phyloP scores from a whole-genome alignment of 2,797 vertebrate genomes.

The Trachops cirrhosus region DNA sequence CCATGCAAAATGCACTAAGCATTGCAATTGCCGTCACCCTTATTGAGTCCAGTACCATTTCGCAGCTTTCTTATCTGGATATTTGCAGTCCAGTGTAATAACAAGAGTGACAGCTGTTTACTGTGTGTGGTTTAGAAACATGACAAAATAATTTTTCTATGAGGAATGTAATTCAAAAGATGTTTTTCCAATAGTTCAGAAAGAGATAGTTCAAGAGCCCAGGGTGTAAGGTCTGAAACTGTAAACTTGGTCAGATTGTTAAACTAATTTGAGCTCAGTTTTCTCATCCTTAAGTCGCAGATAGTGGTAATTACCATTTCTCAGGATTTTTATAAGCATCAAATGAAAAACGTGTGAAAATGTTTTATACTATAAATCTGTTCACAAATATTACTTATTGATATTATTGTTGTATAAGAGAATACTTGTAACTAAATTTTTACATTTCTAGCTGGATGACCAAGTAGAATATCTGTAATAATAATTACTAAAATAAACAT shows the following conservation, averaged over 20 bases:
- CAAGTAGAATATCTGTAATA: neutral
- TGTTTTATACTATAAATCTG: neutral
- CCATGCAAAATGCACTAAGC: neutral
- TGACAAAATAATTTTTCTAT: neutral
- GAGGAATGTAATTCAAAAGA: constrained; percentile 9
- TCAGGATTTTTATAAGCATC: neutral
- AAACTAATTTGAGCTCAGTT: neutral
- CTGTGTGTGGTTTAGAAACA: neutral
- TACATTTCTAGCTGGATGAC: neutral
- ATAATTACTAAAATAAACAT: constrained; percentile 7
- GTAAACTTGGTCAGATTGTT: neutral
- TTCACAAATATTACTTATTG: neutral
- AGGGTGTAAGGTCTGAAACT: neutral
- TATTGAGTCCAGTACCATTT: neutral
- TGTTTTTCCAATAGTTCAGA: constrained; percentile 3
- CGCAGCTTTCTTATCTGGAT: neutral
- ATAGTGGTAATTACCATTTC: neutral
- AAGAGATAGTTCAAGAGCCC: neutral
- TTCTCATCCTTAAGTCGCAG: neutral
- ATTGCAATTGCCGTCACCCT: neutral
- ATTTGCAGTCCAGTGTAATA: neutral
- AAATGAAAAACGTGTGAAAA: neutral
- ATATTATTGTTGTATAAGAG: neutral
- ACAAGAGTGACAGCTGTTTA: neutral
- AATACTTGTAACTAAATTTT: constrained; percentile 7